Base-by-base conservation (phyloP, 2,888 invertebrate genomes). In the Anticlea derivata region DNA sequence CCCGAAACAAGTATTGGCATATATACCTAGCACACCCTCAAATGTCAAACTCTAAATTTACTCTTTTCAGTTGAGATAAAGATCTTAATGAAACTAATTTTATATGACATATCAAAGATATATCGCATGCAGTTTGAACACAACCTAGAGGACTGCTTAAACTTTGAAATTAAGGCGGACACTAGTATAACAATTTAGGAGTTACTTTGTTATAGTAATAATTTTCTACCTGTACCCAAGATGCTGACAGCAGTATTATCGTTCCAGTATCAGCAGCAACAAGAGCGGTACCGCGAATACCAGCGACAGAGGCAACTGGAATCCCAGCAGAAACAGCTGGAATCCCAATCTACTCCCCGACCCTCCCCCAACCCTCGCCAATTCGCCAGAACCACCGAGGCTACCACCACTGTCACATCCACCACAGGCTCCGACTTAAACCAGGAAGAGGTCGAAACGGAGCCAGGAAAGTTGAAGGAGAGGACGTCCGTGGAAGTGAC, bases 181-280 rank as follows among this genome's bases (percentile, higher is more conserved):
- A n/a, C n/a, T n/a, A n/a, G n/a, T n/a, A n/a, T n/a, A n/a, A n/a
- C n/a, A n/a, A n/a, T n/a, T n/a, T n/a, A n/a, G n/a, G n/a, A n/a
- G n/a, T n/a, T n/a, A n/a, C n/a, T n/a, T n/a, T n/a, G n/a, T n/a
- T n/a, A n/a, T n/a, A n/a, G n/a, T n/a, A n/a, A n/a, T n/a, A n/a
- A n/a, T n/a, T n/a, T n/a, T n/a, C n/a, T 17, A 3, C 17, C 17
- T 17, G 2, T 2, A 17, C 2, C 2, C 17, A 50, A 46, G 27
- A 10, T 8, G 7, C 1, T 23, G 1, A 10, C 6, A 27, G 7
- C 10, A 24, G 2, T 10, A 27, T 23, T 22, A 12, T n/a, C 20
- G 10, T 62, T 63, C n/a, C 66, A 89, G 89, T 88, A 78, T 44
- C 80, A 85, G 61, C 69, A 71, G 38, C 89, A 90, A 50, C 81